Percentiles rank a stretch among this genome's conserved stretches.
These are phyloP conservation scores for Macrotis lagotis DNA, from an alignment of 2,113 vertebrate genomes.

Conservation along the genomic window DNA sequence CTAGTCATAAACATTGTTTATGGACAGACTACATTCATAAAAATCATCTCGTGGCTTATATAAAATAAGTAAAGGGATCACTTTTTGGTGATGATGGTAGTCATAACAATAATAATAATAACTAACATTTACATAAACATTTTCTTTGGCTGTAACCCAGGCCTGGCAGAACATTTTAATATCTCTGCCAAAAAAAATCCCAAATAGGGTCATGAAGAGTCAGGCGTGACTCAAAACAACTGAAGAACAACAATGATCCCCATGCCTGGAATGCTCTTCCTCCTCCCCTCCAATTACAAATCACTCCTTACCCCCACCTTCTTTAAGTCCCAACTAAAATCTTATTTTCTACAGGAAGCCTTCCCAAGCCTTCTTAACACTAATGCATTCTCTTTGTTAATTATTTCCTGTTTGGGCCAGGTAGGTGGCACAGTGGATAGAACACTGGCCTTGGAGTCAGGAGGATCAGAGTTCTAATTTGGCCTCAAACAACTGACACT, in stretches of 20 bases:
- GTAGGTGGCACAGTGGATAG: no score
- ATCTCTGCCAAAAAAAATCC: background rate
- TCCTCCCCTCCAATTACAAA: background rate
- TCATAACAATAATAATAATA: no score
- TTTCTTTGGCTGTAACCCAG: background rate
- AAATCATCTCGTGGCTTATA: background rate
- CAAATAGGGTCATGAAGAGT: no score
- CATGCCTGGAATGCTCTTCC: background rate
- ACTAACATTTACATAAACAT: background rate
- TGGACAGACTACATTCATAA: background rate
- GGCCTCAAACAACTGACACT: no score
- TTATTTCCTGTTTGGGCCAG: background rate
- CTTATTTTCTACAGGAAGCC: background rate
- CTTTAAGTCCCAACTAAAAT: background rate
- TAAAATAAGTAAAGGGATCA: background rate
- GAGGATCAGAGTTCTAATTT: no score
- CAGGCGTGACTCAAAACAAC: no score
- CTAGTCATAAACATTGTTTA: background rate
- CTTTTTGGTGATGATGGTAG: background rate
- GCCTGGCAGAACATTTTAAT: background rate
- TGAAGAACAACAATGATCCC: no score
- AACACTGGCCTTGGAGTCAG: no score
- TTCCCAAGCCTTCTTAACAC: background rate
- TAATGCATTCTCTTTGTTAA: background rate
- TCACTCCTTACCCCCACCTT: background rate